Evolutionary conservation across 1,140 invertebrate genomes (phyloP).

Genomic region (Cecropterus lyciades): DNA sequence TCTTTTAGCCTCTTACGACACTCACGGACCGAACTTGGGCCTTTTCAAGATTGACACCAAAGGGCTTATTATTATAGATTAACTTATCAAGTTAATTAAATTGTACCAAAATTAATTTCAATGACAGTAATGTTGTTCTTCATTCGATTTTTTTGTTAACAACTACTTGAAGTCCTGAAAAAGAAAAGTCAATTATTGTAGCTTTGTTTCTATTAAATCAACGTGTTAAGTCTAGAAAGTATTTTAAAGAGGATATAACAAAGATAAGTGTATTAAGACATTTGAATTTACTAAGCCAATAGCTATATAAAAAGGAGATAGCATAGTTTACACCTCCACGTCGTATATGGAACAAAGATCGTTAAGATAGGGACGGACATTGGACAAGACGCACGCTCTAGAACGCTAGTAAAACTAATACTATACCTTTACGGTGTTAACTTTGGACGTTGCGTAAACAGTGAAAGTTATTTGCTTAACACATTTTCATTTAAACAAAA

Average conservation of each 20-base stretch:
- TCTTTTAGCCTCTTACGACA: too few relatives aligned
- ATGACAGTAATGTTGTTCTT: too few relatives aligned
- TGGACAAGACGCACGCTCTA: slow-evolving; percentile 36
- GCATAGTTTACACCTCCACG: slow-evolving; percentile 24
- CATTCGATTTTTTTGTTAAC: too few relatives aligned
- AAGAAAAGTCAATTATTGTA: too few relatives aligned
- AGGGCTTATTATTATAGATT: too few relatives aligned
- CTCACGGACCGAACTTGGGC: too few relatives aligned
- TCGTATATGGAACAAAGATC: slow-evolving; percentile 28
- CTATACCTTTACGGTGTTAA: slow-evolving; percentile 26
- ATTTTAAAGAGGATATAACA: neutral
- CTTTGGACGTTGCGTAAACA: slow-evolving; percentile 23
- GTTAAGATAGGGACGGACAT: slow-evolving; percentile 40
- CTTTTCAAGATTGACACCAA: too few relatives aligned
- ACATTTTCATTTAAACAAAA: neutral
- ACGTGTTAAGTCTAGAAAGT: too few relatives aligned
- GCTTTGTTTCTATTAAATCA: too few relatives aligned
- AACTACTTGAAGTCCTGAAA: too few relatives aligned
- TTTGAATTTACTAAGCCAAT: slow-evolving; percentile 4
- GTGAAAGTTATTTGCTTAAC: slow-evolving; percentile 17
- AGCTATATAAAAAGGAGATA: neutral
- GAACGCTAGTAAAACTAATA: slow-evolving; percentile 36
- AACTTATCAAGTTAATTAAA: too few relatives aligned
- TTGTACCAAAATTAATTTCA: too few relatives aligned
- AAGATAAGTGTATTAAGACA: neutral